A percentile compares a stretch with the other conserved stretches of the same genome.
These are phyloP conservation scores for Rhagophthalmus giganteus DNA, from an alignment of 2,888 invertebrate genomes.

Conservation along the genomic window DNA sequence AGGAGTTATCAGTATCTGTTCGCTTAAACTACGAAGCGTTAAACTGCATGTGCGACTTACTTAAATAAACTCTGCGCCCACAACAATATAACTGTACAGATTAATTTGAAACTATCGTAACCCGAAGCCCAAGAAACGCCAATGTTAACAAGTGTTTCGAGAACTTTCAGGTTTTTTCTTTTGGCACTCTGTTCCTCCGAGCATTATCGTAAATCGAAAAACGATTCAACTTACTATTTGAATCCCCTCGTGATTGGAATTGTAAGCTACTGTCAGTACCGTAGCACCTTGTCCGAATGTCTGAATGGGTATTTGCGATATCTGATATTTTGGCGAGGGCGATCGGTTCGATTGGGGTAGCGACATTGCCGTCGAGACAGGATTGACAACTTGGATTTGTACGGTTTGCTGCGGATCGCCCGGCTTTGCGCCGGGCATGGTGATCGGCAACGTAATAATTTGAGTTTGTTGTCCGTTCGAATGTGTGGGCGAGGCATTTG, in stretches of 20 bases:
- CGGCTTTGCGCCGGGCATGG: conserved; percentile 73
- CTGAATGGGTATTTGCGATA: conserved; percentile 74
- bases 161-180: no score
- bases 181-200: no score
- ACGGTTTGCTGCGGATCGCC: conserved; percentile 78
- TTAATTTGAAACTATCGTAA: no score
- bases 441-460: conserved; percentile 77
- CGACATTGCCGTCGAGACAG: conserved; percentile 45
- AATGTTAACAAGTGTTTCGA: no score
- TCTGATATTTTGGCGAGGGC: conserved; percentile 73
- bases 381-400: conserved; percentile 67
- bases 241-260: conserved; percentile 61
- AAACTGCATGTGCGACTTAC: no score
- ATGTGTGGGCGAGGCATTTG: conserved; percentile 41
- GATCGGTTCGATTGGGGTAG: conserved; percentile 51
- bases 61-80: no score
- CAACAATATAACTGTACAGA: no score
- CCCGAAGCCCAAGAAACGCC: no score
- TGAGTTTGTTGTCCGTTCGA: conserved; percentile 57
- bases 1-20: no score
- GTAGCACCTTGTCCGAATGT: conserved; percentile 74
- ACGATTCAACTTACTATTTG: conserved; percentile 65
- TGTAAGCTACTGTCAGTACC: conserved; percentile 75
- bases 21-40: no score
- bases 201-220: no score